phyloP scores from a whole-genome alignment of 2,888 invertebrate genomes.

The Teleiodes luculella region DNA sequence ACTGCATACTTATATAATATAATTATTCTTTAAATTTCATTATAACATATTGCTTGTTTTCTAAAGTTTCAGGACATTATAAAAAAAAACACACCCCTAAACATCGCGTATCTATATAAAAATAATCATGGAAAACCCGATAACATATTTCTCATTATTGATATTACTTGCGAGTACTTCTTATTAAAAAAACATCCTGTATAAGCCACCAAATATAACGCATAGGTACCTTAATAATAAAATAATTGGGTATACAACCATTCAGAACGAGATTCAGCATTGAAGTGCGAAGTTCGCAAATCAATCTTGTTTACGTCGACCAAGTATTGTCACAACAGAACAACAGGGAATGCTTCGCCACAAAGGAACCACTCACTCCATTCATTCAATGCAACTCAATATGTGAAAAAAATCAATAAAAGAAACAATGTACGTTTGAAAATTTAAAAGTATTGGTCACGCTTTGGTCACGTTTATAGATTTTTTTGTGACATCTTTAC shows the following conservation, averaged over 20 bases:
- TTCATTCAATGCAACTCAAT: conserved; percentile 6
- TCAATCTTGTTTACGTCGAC: conserved; percentile 49
- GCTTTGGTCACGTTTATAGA: not conserved
- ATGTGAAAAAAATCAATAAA: not conserved
- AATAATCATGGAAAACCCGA: no score
- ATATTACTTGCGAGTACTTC: not conserved
- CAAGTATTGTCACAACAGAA: conserved; percentile 45
- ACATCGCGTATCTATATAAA: no score
- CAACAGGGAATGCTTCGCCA: conserved; percentile 24
- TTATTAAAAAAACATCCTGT: not conserved
- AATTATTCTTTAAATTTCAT: no score
- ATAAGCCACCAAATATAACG: not conserved
- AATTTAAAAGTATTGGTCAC: not conserved
- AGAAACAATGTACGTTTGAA: not conserved
- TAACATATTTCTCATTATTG: no score
- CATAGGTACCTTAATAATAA: conserved; percentile 12
- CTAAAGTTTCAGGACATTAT: no score
- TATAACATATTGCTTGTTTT: no score
- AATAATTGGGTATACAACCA: conserved; percentile 5
- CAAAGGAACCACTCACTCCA: not conserved
- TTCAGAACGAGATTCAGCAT: conserved; percentile 17
- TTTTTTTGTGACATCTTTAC: no score
- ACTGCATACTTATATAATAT: no score
- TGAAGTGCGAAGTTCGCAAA: conserved; percentile 34
- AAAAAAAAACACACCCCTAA: no score